phyloP scores from a whole-genome alignment of 2,113 vertebrate species.

The Verasper variegatus region DNA sequence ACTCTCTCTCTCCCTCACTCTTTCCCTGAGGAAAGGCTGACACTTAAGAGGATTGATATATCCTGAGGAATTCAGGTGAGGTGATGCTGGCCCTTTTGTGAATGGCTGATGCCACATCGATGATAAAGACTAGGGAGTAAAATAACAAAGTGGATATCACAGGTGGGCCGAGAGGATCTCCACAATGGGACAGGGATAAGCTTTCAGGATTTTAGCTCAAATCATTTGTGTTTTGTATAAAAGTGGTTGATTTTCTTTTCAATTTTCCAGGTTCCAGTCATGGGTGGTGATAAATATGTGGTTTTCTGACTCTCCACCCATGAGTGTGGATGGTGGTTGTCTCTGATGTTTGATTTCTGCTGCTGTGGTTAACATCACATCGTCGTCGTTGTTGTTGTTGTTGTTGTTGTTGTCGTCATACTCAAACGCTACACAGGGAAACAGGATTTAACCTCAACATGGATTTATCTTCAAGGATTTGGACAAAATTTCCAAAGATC shows the following conservation, averaged over 20 bases:
- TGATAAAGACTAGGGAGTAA: not conserved
- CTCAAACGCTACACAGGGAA: too few relatives aligned
- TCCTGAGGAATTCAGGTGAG: constrained; percentile 82
- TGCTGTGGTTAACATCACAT: not conserved
- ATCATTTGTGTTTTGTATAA: not conserved
- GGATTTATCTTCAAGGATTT: too few relatives aligned
- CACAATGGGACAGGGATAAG: not conserved
- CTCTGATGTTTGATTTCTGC: not conserved
- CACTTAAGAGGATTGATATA: constrained; percentile 71
- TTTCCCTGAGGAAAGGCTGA: constrained; percentile 71
- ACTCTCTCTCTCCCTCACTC: constrained; percentile 61
- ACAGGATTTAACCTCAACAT: too few relatives aligned
- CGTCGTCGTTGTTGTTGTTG: not conserved
- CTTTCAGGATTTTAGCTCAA: not conserved
- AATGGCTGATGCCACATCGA: not conserved
- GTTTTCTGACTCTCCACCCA: too few relatives aligned
- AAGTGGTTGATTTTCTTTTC: too few relatives aligned
- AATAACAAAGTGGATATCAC: not conserved
- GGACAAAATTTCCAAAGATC: too few relatives aligned
- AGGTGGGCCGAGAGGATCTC: constrained; percentile 3
- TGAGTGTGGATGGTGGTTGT: not conserved
- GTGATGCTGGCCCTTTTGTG: constrained; percentile 4
- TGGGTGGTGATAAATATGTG: too few relatives aligned
- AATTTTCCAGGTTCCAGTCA: too few relatives aligned
- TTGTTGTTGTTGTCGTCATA: not conserved